Conservation (phyloP, 2,888 invertebrate species). For the Achlya flavicornis region DNA sequence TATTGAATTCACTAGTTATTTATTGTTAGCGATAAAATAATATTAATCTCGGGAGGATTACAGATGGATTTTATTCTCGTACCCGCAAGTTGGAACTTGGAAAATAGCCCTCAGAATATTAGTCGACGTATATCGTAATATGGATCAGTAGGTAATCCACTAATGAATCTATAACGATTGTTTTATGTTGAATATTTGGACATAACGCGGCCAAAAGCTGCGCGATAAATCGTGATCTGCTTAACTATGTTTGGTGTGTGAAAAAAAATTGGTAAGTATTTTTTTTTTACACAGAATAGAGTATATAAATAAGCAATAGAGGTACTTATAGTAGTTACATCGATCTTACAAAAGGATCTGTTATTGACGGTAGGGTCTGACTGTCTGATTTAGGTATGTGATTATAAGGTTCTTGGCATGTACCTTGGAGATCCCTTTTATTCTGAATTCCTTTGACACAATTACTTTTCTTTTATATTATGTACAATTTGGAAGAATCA, state of each 20-base stretch:
- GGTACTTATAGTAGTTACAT: too few species aligned
- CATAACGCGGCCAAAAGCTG: constrained; percentile 33
- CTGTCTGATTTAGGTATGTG: too few species aligned
- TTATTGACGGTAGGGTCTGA: too few species aligned
- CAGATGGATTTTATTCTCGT: constrained; percentile 78
- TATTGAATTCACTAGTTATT: constrained; percentile 82
- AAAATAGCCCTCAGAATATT: constrained; percentile 70
- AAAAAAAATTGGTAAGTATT: constrained; percentile 25
- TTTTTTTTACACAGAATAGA: too few species aligned
- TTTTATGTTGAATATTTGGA: constrained; percentile 44
- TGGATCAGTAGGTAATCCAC: constrained; percentile 53
- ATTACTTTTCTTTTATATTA: too few species aligned
- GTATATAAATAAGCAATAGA: too few species aligned
- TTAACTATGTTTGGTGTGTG: constrained; percentile 31
- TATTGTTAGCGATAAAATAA: constrained; percentile 83
- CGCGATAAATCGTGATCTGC: constrained; percentile 47
- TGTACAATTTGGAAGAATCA: too few species aligned
- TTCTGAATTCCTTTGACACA: too few species aligned
- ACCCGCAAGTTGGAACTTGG: constrained; percentile 69
- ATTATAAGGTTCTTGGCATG: too few species aligned
- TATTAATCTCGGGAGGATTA: constrained; percentile 82
- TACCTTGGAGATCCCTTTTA: too few species aligned
- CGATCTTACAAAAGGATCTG: too few species aligned
- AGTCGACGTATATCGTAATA: constrained; percentile 51
- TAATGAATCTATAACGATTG: constrained; percentile 51